A percentile compares a stretch with the other conserved stretches of the same genome.
Conservation (phyloP, 2,888 invertebrate species). For the Minunthozetes semirufus region DNA sequence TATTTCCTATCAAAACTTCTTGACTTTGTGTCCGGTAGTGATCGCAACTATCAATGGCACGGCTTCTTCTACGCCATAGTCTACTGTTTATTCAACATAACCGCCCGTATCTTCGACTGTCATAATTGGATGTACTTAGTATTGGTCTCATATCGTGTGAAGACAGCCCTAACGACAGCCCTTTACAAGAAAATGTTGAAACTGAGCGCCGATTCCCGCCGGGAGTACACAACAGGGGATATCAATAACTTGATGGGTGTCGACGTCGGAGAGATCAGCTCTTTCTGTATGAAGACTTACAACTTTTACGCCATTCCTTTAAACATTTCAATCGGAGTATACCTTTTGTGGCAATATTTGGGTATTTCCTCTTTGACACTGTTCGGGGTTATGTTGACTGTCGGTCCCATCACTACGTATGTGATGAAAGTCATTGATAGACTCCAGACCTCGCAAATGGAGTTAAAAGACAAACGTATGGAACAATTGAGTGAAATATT, state of each 20-base stretch:
- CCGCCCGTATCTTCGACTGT: background rate
- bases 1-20: background rate
- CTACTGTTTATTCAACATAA: background rate
- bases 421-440: slow-evolving; percentile 66
- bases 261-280: slow-evolving; percentile 78
- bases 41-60: background rate
- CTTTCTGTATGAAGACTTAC: slow-evolving; percentile 72
- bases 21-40: background rate
- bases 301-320: slow-evolving; percentile 80
- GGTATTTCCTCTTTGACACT: slow-evolving; percentile 75
- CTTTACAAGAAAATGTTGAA: background rate
- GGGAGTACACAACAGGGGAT: slow-evolving; percentile 58
- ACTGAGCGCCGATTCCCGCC: background rate
- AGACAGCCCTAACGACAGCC: background rate
- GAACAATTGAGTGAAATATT: slow-evolving; percentile 50
- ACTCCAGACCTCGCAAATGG: slow-evolving; percentile 43
- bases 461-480: slow-evolving; percentile 48
- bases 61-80: background rate
- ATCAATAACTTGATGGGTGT: slow-evolving; percentile 87
- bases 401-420: slow-evolving; percentile 79
- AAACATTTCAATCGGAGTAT: slow-evolving; percentile 75
- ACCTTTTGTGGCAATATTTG: slow-evolving; percentile 74
- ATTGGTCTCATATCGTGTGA: background rate
- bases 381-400: slow-evolving; percentile 79
- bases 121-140: background rate